Conservation (phyloP, 1,140 invertebrate genomes). For the Lepidostoma basale region DNA sequence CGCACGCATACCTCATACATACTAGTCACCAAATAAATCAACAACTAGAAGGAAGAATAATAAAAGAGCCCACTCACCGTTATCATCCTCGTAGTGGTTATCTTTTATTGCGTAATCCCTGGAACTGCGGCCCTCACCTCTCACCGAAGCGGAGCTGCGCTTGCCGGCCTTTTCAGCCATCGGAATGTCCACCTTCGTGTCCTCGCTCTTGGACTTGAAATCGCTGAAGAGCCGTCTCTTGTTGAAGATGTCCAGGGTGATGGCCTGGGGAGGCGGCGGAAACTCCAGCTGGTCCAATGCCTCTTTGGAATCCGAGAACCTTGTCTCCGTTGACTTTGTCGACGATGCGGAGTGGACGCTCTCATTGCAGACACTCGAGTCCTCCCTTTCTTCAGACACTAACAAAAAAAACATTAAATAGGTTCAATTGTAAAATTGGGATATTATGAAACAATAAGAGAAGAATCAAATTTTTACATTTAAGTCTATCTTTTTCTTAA, state of each 20-base stretch:
- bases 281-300: neutral
- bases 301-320: neutral
- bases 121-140: too few species aligned
- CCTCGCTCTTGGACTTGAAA: conserved; percentile 39
- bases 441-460: too few species aligned
- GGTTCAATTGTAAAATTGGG: neutral
- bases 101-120: too few species aligned
- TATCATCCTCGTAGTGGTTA: too few species aligned
- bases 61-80: too few species aligned
- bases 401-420: conserved; percentile 6
- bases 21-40: too few species aligned
- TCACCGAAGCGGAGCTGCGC: too few species aligned
- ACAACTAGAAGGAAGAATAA: too few species aligned
- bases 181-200: conserved; percentile 9
- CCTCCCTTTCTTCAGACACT: conserved; percentile 41
- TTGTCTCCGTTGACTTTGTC: conserved; percentile 31
- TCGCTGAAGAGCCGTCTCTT: conserved; percentile 39
- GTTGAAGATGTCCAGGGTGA: conserved; percentile 40
- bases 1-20: too few species aligned
- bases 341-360: conserved; percentile 9
- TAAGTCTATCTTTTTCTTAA: too few species aligned
- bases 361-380: neutral
- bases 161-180: too few species aligned
- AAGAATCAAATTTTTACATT: too few species aligned
- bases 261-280: neutral